Conservation (phyloP, 2,888 invertebrate genomes). For the Phlogophora meticulosa region DNA sequence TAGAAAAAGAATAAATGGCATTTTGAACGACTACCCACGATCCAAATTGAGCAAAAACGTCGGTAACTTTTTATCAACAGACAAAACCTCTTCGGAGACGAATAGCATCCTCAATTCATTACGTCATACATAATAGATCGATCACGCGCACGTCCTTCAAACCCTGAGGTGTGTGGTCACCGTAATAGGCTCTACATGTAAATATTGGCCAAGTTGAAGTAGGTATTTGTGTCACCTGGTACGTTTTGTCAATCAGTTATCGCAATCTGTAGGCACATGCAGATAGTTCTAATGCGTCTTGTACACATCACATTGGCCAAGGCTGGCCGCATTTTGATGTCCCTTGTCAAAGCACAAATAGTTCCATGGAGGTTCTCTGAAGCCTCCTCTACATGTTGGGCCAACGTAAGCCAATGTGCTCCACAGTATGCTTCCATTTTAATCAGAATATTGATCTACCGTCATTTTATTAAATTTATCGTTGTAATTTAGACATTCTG, state of each 20-base stretch:
- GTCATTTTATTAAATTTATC: no score
- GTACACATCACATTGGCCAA: slow-evolving; percentile 49
- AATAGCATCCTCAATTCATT: slow-evolving; percentile 39
- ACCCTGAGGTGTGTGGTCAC: slow-evolving; percentile 31
- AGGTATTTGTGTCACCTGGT: slow-evolving; percentile 54
- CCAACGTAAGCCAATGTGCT: no score
- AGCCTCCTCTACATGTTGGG: no score
- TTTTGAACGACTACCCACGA: not conserved
- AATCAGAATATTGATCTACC: no score
- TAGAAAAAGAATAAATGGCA: not conserved
- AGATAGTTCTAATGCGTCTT: slow-evolving; percentile 49
- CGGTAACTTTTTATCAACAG: slow-evolving; percentile 8
- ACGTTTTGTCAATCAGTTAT: slow-evolving; percentile 63
- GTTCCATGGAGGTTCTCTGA: slow-evolving; percentile 24
- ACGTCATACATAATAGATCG: slow-evolving; percentile 42
- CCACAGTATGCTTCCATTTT: no score
- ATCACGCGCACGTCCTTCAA: slow-evolving; percentile 31
- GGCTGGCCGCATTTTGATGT: slow-evolving; percentile 29
- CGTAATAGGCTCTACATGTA: slow-evolving; percentile 40
- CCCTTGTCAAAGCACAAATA: slow-evolving; percentile 20
- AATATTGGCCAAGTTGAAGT: slow-evolving; percentile 58
- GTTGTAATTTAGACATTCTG: no score
- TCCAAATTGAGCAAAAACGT: slow-evolving; percentile 34
- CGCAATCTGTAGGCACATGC: slow-evolving; percentile 58
- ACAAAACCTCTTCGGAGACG: slow-evolving; percentile 40